Base-by-base conservation (phyloP, 2,888 invertebrate species). In the Cremastobaeus sp. region DNA sequence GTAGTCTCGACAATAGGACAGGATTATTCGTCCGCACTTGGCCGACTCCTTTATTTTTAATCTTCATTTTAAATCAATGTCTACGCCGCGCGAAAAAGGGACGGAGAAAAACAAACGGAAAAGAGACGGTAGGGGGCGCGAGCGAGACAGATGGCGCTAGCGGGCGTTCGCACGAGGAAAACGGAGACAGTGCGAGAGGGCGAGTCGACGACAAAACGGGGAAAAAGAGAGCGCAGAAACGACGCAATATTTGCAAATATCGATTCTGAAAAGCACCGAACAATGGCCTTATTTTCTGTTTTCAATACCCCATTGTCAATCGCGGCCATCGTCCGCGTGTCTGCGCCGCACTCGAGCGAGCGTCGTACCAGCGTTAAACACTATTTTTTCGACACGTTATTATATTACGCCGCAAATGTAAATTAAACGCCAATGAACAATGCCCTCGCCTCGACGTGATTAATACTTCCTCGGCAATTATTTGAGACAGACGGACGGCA, bases 231-330 rank as follows among this genome's bases (percentile, higher is more conserved):
- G 70, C 62, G 54, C 72, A 59, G 73, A 71, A 73, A 76, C 71
- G 75, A 62, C 74, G 76, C 71, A 78, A 80, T 86, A 86, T 86
- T 86, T 86, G 84, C 84, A 85, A 86, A 86, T 85, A 87, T 86
- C 85, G 86, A 87, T 86, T 87, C 84, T 86, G 85, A 85, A 87
- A 86, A 87, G 85, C 84, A 78, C 79, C 82, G 84, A 84, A 87
- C 87, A 87, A 87, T 87, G 82, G 83, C 83, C 84, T 86, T 86
- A 84, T 86, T 86, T 86, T 86, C 85, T 83, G 84, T 84, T 86
- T 85, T 86, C 83, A 85, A 86, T 86, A 81, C 77, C 78, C 84
- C 80, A 85, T 85, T 85, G 84, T 84, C 77, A 76, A 77, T 78
- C 74, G 76, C 75, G 69, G 72, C 73, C 76, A 73, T 75, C 78